Conservation (phyloP, 2,888 invertebrate genomes). For the Nyleta sp. region DNA sequence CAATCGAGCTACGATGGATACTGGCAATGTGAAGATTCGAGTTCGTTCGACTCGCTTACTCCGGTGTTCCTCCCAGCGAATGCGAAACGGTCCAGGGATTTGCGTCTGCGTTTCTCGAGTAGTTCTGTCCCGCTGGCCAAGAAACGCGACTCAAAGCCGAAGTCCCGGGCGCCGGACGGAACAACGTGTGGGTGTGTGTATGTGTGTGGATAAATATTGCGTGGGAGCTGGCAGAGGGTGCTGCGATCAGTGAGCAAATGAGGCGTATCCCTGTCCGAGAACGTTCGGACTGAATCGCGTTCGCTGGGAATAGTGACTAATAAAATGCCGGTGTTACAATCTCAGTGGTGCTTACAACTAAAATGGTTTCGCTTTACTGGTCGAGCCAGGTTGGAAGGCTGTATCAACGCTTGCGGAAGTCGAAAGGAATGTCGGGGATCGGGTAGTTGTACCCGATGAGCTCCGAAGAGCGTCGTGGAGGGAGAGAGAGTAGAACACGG, state of each 20-base stretch:
- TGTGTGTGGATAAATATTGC: too few species aligned
- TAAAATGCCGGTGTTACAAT: constrained; percentile 44
- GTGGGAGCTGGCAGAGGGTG: neutral
- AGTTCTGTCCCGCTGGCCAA: neutral
- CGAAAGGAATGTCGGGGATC: constrained; percentile 77
- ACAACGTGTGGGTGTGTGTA: too few species aligned
- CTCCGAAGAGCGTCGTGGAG: too few species aligned
- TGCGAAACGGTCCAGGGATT: neutral
- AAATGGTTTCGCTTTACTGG: constrained; percentile 9
- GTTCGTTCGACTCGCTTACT: constrained; percentile 16
- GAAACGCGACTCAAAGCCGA: constrained; percentile 2
- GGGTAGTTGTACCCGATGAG: constrained; percentile 77
- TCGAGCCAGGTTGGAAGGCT: neutral
- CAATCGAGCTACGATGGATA: constrained; percentile 42
- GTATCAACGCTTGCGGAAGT: constrained; percentile 72
- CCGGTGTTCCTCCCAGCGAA: constrained; percentile 2
- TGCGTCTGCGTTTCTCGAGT: neutral
- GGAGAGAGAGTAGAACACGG: too few species aligned
- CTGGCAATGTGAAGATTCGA: constrained; percentile 28
- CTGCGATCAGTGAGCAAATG: constrained; percentile 2
- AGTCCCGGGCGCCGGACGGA: too few species aligned
- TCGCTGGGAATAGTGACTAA: constrained; percentile 48
- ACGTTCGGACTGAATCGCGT: constrained; percentile 18
- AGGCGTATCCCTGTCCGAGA: too few species aligned
- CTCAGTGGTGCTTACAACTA: constrained; percentile 39